Percentiles rank a stretch among this genome's conserved stretches.
Evolutionary conservation across 2,113 vertebrate genomes (phyloP).

Genomic region (Cranoglanis bouderius): DNA sequence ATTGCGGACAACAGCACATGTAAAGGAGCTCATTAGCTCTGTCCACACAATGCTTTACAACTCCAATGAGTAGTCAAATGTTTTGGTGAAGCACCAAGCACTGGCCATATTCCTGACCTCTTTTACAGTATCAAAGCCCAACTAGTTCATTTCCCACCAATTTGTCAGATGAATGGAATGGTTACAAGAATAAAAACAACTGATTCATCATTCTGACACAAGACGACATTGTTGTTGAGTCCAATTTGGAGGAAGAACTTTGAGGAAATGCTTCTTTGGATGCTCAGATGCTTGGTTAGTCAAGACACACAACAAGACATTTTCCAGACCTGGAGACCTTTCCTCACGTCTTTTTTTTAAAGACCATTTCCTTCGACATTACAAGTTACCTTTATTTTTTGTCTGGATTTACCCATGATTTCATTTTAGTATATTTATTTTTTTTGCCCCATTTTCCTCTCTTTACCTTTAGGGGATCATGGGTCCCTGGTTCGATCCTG

Average conservation of each 20-base stretch:
- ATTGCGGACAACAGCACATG: background rate
- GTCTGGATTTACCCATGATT: background rate
- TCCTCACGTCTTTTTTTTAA: background rate
- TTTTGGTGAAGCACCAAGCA: background rate
- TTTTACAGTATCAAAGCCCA: background rate
- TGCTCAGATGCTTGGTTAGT: no score
- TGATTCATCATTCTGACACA: background rate
- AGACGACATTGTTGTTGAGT: background rate
- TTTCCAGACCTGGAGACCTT: background rate
- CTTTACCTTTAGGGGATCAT: background rate
- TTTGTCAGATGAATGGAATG: background rate
- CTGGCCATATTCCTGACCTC: background rate
- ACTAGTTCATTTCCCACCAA: background rate
- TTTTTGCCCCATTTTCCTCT: no score
- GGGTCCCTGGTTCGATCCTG: background rate
- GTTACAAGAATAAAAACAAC: background rate
- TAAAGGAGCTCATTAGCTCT: background rate
- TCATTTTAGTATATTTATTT: background rate
- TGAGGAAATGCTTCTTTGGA: background rate
- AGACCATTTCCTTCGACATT: background rate
- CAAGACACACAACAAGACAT: background rate
- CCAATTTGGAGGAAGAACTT: background rate
- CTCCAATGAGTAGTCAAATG: background rate
- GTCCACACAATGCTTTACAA: background rate
- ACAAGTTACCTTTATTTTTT: background rate